Evolutionary conservation across 2,888 invertebrate genomes (phyloP), one percentile per base, ranked within the genome.

Genomic region (Agriotes lineatus): DNA sequence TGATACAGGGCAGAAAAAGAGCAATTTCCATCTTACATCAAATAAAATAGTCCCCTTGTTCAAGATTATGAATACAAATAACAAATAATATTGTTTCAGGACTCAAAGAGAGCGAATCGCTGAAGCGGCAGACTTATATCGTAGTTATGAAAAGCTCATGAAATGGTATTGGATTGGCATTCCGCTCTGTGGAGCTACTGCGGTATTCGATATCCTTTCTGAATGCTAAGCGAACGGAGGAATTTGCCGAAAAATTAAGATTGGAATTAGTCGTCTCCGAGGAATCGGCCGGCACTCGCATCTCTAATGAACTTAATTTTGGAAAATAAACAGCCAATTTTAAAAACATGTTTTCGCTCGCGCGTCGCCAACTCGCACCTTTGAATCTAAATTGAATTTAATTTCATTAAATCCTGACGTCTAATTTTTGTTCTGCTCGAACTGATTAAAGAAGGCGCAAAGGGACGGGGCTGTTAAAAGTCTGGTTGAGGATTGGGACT

Each of bases 31-130:
- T 69, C 56, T 58, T 63, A 67, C 37, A 70, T 67, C 65, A 69
- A 69, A 67, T 69, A 64, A 62, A 66, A 62, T 58, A 61, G 70
- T 68, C 68, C 68, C 70, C 71, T 69, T 63, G 67, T 68, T 70
- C 65, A 59, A 69, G 71, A 76, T 76, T 78, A 76, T 78, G 76
- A 78, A 78, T 78, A 78, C 74, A 77, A 78, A 78, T 74, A 77
- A 75, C 75, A 78, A 75, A 78, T 78, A 78, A 78, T 75, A 77
- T 78, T 77, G 78, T 81, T 81, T 76, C 74, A 75, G 76, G 75
- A 71, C 69, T 81, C 79, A 80, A 80, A 81, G 80, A 78, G 76
- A 78, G 70, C 64, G 70, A 73, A 56, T 72, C 74, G 71, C 45
- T 69, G 68, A 68, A 67, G 69, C 72, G 73, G 73, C 64, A 70